Percentiles rank a stretch among this genome's conserved stretches.
These are phyloP conservation scores for Trochalopteron elliotii DNA, from an alignment of 2,113 vertebrate genomes.

Conservation along the genomic window DNA sequence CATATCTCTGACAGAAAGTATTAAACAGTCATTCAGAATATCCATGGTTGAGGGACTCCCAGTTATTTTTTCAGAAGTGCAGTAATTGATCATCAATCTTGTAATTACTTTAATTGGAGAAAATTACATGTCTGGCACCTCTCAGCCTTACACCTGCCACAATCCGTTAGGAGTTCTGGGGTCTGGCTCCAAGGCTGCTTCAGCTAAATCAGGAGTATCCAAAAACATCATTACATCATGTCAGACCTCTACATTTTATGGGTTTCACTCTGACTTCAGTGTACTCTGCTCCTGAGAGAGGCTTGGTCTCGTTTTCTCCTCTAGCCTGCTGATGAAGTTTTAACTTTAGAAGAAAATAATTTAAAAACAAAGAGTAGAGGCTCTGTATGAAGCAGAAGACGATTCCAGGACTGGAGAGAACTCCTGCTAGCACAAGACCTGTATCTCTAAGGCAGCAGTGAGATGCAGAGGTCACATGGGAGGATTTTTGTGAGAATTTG, in stretches of 20 bases:
- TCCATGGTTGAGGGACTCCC: neutral
- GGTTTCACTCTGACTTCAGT: neutral
- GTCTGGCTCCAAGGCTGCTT: neutral
- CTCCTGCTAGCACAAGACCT: neutral
- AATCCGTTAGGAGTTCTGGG: neutral
- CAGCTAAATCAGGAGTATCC: neutral
- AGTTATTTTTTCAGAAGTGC: constrained; percentile 1
- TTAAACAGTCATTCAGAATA: neutral
- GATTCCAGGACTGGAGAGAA: neutral
- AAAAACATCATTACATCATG: neutral
- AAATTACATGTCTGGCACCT: neutral
- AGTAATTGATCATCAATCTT: constrained; percentile 2
- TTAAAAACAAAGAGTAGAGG: neutral
- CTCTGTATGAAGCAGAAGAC: neutral
- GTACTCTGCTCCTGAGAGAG: neutral
- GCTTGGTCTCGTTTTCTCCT: neutral
- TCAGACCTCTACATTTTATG: neutral
- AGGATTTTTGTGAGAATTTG: neutral
- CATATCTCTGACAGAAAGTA: neutral
- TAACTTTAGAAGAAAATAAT: neutral
- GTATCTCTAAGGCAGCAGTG: neutral
- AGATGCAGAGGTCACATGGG: neutral
- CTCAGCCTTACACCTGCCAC: constrained; percentile 8
- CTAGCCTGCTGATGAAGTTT: neutral
- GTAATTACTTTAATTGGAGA: constrained; percentile 50